A percentile compares a stretch with the other conserved stretches of the same genome.
Evolutionary conservation across 1,140 invertebrate genomes (phyloP).

Genomic region (Drosophila nannoptera): DNA sequence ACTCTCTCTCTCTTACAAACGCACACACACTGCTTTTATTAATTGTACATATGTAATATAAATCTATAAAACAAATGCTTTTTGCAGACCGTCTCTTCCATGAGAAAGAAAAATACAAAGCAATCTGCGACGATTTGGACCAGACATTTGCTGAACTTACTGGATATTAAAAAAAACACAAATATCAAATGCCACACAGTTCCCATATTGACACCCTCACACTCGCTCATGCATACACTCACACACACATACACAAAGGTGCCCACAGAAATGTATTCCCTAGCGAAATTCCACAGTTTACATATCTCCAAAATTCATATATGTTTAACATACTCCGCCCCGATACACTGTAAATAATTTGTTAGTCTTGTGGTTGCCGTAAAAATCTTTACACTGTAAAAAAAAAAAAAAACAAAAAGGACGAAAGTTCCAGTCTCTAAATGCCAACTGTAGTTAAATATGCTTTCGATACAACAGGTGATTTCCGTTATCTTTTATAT

Average conservation of each 20-base stretch:
- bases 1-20: not conserved
- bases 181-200: constrained; percentile 30
- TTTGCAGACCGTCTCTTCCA: constrained; percentile 93
- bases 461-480: constrained; percentile 69
- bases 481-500: constrained; percentile 52
- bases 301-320: constrained; percentile 27
- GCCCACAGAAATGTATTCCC: constrained; percentile 1
- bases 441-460: constrained; percentile 72
- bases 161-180: constrained; percentile 85
- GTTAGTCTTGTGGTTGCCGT: constrained; percentile 48
- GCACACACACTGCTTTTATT: constrained; percentile 58
- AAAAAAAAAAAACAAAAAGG: constrained; percentile 31
- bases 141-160: constrained; percentile 94
- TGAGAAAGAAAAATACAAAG: constrained; percentile 98
- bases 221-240: not conserved
- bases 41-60: constrained; percentile 44
- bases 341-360: constrained; percentile 74
- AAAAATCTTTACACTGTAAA: constrained; percentile 55
- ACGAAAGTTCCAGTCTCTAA: constrained; percentile 30
- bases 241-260: not conserved
- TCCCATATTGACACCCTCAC: constrained; percentile 19
- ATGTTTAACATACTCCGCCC: too few species aligned
- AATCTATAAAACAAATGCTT: constrained; percentile 72
- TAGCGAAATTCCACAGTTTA: constrained; percentile 9
- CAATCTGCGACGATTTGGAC: constrained; percentile 98